Base-by-base conservation (phyloP, 1,140 invertebrate genomes). In the Leucophenga varia region DNA sequence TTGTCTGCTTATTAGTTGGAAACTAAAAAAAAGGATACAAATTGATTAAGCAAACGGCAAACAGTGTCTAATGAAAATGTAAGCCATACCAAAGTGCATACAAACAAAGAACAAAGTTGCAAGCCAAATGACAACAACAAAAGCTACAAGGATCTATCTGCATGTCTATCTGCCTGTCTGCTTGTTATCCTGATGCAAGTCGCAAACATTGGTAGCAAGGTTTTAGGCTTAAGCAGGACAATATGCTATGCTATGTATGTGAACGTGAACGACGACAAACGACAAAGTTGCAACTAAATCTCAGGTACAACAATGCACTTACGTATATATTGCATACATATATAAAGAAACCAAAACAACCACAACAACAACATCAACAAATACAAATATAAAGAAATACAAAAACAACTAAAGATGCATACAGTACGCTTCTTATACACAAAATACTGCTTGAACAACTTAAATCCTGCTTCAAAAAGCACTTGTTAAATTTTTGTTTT, bases 101-200 rank as follows among this genome's bases (percentile, higher is more conserved):
- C 32, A n/a, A 10, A 34, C 32, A 14, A 10, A 34, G 10, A 10
- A n/a, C 10, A 14, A 10, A 34, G 8, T 14, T 34, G 32, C 32
- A 34, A 6, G 32, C 32, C 7, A 34, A 10, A n/a, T 14, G 16
- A 34, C 25, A 28, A n/a, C 32, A 34, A 34, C 25, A 28, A 28
- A 28, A 10, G 32, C 5, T 14, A 14, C 32, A 34, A n/a, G 16
- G 32, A 34, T 7, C n/a, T n/a, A 34, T 18, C 40, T 20, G 42
- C 6, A 28, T 28, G 22, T 35, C n/a, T n/a, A 51, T 35, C 40
- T 50, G 53, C 36, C 37, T 30, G 32, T n/a, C 37, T 38, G 41
- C 52, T 51, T 61, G 59, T 59, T 65, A 65, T 65, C 55, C 63
- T 42, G 43, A 54, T 57, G 61, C 63, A 67, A 65, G 60, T 64